Evolutionary conservation across 2,888 invertebrate genomes (phyloP), one percentile per base, ranked within the genome.

Genomic region (Caenorhabditis virilis): DNA sequence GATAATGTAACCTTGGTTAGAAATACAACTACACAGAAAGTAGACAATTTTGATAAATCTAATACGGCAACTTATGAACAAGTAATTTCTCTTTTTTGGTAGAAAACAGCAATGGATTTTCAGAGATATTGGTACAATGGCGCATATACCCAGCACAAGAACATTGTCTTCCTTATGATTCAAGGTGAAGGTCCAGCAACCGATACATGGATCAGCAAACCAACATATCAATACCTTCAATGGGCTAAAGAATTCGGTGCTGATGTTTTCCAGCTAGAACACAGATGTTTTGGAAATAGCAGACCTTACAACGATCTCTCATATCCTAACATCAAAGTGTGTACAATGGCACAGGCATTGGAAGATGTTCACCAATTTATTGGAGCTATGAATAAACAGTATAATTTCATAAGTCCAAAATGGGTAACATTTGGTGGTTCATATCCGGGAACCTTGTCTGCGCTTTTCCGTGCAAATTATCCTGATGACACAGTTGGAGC

Each of bases 391-490:
- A 90, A 89, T 56, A 42, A 56, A 1, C 56, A 77, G 27, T 59
- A 71, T 36, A 66, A 74, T 39, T 72, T 68, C 51, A 69, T 69
- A 20, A 73, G 83, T 72, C 80, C 84, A 1, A 91, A 90, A 84
- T 94, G 93, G 92, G 89, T 95, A 65, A 90, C 89, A 1, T 95
- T 95, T 84, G 95, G 95, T n/a, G 95, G 95, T 2, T 94, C 93
- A 0, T 95, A 95, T 84, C 90, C 95, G 1, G 95, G 78, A 30
- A 58, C 77, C 5, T 49, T 78, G n/a, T 69, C 70, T 0, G 76
- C 76, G 16, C 50, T 72, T 36, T 74, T 77, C 72, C 68, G 77
- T 18, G 58, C 67, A 25, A 50, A 67, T 33, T 76, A 72, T 41
- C 77, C 78, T 4, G 33, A 65, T 13, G 49, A 69, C 23, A 72